These are phyloP conservation scores for Montifringilla adamsi DNA, from an alignment of 2,113 vertebrate genomes.

Conservation along the genomic window DNA sequence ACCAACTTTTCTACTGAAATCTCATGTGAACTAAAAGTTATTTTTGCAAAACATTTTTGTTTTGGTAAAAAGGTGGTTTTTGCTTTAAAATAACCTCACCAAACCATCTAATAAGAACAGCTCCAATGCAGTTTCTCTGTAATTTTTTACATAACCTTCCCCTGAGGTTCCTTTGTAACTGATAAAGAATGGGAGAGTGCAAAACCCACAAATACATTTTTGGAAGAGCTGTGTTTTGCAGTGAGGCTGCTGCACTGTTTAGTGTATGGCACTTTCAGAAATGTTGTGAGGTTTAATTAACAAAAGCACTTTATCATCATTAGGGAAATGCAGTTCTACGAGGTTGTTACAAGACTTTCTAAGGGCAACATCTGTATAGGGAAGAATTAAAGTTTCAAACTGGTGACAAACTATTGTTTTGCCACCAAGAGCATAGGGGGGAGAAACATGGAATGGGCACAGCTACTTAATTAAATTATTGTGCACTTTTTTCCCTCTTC, in stretches of 20 bases:
- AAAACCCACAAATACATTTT: not conserved
- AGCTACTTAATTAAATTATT: slow-evolving; percentile 35
- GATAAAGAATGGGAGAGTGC: not conserved
- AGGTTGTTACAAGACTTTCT: slow-evolving; percentile 8
- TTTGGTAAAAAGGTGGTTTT: not conserved
- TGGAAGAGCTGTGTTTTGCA: not conserved
- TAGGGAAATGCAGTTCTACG: not conserved
- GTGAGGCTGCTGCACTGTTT: not conserved
- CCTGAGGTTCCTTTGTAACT: not conserved
- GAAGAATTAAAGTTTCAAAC: slow-evolving; percentile 14
- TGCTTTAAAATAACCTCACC: not conserved
- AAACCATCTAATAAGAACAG: not conserved
- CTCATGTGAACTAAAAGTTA: not conserved
- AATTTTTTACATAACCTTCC: not conserved
- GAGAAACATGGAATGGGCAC: slow-evolving; percentile 7
- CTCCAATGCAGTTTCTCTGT: not conserved
- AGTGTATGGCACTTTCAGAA: not conserved
- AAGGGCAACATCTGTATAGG: slow-evolving; percentile 2
- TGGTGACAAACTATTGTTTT: not conserved
- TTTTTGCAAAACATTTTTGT: not conserved
- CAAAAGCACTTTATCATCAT: not conserved
- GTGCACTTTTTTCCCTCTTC: not conserved
- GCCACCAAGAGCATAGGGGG: not conserved
- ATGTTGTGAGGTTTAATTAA: slow-evolving; percentile 27
- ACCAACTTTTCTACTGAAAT: not conserved